phyloP scores from a whole-genome alignment of 2,797 vertebrate species.

The Denticeps clupeoides region DNA sequence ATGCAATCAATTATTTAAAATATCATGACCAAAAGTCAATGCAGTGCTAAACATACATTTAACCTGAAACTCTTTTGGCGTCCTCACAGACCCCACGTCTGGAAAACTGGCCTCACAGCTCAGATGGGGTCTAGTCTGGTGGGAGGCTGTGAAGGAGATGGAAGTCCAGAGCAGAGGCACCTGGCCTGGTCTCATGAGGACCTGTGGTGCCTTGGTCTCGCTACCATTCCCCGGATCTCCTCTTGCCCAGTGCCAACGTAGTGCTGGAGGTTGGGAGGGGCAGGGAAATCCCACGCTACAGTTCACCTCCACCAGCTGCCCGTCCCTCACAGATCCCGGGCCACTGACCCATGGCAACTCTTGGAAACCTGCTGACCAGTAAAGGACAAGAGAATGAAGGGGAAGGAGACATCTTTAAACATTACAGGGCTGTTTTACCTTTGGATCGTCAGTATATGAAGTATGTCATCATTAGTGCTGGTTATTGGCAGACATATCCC shows the following conservation, averaged over 20 bases:
- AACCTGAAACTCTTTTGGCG: slow-evolving; percentile 44
- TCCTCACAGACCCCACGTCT: slow-evolving; percentile 20
- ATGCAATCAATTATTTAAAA: background rate
- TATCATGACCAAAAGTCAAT: too few relatives aligned
- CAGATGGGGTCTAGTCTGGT: slow-evolving; percentile 46
- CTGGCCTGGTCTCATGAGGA: slow-evolving; percentile 20
- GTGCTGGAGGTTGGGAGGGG: slow-evolving; percentile 43
- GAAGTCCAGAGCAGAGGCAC: slow-evolving; percentile 34
- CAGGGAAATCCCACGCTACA: slow-evolving; percentile 55
- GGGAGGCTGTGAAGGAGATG: slow-evolving; percentile 49
- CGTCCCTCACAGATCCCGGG: slow-evolving; percentile 42
- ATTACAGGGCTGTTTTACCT: too few relatives aligned
- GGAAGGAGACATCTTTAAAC: too few relatives aligned
- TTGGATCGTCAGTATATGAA: too few relatives aligned
- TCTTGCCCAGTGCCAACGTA: slow-evolving; percentile 54
- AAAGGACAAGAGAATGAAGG: background rate
- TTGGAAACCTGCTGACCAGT: slow-evolving; percentile 42
- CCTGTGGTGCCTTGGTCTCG: slow-evolving; percentile 11
- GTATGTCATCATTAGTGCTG: too few relatives aligned
- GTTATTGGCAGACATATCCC: too few relatives aligned
- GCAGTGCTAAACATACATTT: too few relatives aligned
- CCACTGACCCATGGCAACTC: slow-evolving; percentile 49
- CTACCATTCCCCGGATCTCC: slow-evolving; percentile 31
- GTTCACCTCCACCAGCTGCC: slow-evolving; percentile 54
- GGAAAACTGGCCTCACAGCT: slow-evolving; percentile 50